Base-by-base conservation (phyloP, 64 coral and sea anemone species). In the Stylophora pistillata region DNA sequence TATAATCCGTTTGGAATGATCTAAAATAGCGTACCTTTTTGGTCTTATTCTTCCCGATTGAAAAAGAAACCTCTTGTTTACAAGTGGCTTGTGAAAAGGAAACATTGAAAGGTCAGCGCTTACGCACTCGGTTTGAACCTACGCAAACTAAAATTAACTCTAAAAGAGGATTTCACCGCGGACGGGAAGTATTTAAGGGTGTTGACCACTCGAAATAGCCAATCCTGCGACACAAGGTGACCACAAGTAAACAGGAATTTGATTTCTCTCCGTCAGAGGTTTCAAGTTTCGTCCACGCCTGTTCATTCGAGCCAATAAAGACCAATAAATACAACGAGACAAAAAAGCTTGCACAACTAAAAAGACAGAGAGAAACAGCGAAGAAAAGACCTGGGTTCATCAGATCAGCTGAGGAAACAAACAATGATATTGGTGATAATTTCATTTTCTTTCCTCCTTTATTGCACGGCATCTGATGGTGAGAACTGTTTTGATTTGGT, bases 401-500 rank as follows among this genome's bases (percentile, higher is more conserved):
- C 37, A 47, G 37, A 47, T 47, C 37, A 47, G 7, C 37, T 47
- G 3, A 47, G 3, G 3, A 47, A 47, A 7, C 37, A 47, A 47
- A 47, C 7, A 47, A 47, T 7, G 37, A 47, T 47, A 47, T 47
- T 47, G 37, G 7, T 47, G 37, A 47, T 47, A 47, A 4, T 47
- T 4, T 47, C 78, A 82, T 82, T 63, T 82, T 30, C 30, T 30
- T 82, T 64, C 78, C 78, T 15, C 58, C 31, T 82, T 64, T 58
- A 41, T 63, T 63, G 59, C 78, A 82, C 28, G 78, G 37, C 37
- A 47, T 47, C 37, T 47, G 37, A 47, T 47, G 37, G 37, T 47
- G 37, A 47, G 37, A 47, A 47, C 7, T 47, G 37, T 47, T 47
- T 47, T 47, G 37, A 47, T 47, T 47, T 47, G 7, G 3, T 0